These are phyloP conservation scores for Leptatherina wallacei DNA, from an alignment of 2,797 vertebrate genomes.

Conservation along the genomic window DNA sequence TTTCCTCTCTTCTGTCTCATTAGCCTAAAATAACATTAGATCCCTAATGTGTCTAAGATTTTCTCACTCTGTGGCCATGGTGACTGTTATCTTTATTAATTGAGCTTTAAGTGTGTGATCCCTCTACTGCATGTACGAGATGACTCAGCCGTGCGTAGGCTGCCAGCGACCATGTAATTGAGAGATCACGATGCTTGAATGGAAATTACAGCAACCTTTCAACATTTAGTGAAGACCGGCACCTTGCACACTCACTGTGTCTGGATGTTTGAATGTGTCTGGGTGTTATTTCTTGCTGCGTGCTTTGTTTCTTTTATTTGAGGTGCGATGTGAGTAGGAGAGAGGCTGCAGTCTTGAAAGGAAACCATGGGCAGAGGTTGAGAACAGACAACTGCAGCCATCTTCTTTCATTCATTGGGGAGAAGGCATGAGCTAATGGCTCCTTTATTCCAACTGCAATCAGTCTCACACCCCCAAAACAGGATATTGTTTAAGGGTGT, in stretches of 20 bases:
- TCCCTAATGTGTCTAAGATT: slow-evolving; percentile 46
- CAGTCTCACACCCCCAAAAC: slow-evolving; percentile 16
- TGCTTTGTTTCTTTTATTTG: slow-evolving; percentile 13
- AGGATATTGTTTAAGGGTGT: slow-evolving; percentile 23
- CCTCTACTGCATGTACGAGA: slow-evolving; percentile 27
- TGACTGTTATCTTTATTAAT: slow-evolving; percentile 56
- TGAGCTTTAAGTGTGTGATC: slow-evolving; percentile 50
- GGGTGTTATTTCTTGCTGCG: background rate
- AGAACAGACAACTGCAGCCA: slow-evolving; percentile 16
- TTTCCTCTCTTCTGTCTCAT: slow-evolving; percentile 47
- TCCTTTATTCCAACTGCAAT: slow-evolving; percentile 16
- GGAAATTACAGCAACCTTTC: slow-evolving; percentile 30
- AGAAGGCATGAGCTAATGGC: slow-evolving; percentile 9
- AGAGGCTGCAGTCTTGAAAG: slow-evolving; percentile 4
- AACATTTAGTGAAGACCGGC: background rate
- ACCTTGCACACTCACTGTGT: background rate
- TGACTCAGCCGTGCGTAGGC: slow-evolving; percentile 38
- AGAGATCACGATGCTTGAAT: slow-evolving; percentile 29
- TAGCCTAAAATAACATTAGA: slow-evolving; percentile 56
- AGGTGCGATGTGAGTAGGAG: slow-evolving; percentile 39
- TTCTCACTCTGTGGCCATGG: slow-evolving; percentile 16
- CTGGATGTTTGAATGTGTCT: background rate
- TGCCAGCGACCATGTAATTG: slow-evolving; percentile 11
- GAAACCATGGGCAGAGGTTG: slow-evolving; percentile 26
- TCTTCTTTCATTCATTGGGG: slow-evolving; percentile 4